Percentiles rank a stretch among this genome's conserved stretches.
Evolutionary conservation across 2,797 vertebrate species (phyloP).

Genomic region (Pseudomugil tenellus): DNA sequence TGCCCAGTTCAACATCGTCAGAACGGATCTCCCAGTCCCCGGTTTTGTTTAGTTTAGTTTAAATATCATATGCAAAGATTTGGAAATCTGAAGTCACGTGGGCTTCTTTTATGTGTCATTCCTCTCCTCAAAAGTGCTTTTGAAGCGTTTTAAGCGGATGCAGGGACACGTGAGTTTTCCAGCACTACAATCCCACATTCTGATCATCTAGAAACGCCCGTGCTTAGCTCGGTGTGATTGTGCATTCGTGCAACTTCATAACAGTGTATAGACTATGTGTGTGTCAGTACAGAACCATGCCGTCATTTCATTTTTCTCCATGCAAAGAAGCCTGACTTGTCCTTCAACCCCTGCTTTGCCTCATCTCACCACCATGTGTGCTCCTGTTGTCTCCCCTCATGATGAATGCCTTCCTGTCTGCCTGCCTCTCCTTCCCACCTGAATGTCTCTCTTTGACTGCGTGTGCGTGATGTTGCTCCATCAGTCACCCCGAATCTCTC

Average conservation of each 20-base stretch:
- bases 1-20: neutral
- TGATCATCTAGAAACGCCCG: neutral
- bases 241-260: slow-evolving; percentile 26
- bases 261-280: neutral
- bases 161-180: neutral
- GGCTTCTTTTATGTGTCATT: neutral
- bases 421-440: slow-evolving; percentile 1
- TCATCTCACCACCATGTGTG: slow-evolving; percentile 8
- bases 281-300: neutral
- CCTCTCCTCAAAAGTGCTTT: neutral
- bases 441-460: slow-evolving; percentile 11
- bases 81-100: slow-evolving; percentile 1
- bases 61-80: neutral
- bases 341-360: slow-evolving; percentile 41
- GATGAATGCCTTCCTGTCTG: slow-evolving; percentile 28
- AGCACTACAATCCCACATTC: neutral
- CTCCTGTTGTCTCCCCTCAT: slow-evolving; percentile 22
- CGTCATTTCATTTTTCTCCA: slow-evolving; percentile 7
- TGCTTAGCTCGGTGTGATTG: neutral
- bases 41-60: neutral
- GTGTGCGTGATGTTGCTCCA: slow-evolving; percentile 45
- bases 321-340: slow-evolving; percentile 28
- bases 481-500: slow-evolving; percentile 64
- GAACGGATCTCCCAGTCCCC: neutral
- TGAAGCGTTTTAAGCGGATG: neutral